Percentiles rank a stretch among this genome's conserved stretches.
phyloP scores from a whole-genome alignment of 2,888 invertebrate species.

The Campoplex capitator region DNA sequence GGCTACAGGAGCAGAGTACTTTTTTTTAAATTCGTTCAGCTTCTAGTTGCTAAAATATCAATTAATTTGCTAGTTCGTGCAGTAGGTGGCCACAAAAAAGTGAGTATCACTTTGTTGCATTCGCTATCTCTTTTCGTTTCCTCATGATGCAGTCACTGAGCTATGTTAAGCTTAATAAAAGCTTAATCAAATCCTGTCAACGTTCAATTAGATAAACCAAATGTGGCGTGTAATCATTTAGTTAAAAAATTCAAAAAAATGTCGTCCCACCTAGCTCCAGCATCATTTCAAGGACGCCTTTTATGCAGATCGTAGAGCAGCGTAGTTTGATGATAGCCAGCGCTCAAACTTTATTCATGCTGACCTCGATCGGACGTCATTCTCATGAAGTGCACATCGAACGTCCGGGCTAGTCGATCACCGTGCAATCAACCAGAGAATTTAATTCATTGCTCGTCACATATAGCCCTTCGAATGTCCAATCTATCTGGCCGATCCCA shows the following conservation, averaged over 20 bases:
- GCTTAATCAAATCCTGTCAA: too few species aligned
- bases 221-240: not conserved
- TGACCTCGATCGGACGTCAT: conserved; percentile 35
- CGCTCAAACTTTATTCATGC: conserved; percentile 17
- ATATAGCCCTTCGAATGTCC: conserved; percentile 29
- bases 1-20: not conserved
- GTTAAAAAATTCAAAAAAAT: not conserved
- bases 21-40: too few species aligned
- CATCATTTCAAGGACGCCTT: not conserved
- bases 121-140: too few species aligned
- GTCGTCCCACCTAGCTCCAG: not conserved
- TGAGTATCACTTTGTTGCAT: too few species aligned
- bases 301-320: not conserved
- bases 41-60: too few species aligned
- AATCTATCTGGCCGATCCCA: conserved; percentile 26
- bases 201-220: not conserved
- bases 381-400: conserved; percentile 28
- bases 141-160: not conserved
- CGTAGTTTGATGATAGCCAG: conserved; percentile 20
- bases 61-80: too few species aligned
- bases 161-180: not conserved
- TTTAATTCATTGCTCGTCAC: conserved; percentile 64
- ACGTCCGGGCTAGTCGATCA: conserved; percentile 57
- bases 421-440: conserved; percentile 65
- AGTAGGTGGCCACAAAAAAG: too few species aligned